These are phyloP conservation scores for Hypsopygia costalis DNA, from an alignment of 2,888 invertebrate species.

Conservation along the genomic window DNA sequence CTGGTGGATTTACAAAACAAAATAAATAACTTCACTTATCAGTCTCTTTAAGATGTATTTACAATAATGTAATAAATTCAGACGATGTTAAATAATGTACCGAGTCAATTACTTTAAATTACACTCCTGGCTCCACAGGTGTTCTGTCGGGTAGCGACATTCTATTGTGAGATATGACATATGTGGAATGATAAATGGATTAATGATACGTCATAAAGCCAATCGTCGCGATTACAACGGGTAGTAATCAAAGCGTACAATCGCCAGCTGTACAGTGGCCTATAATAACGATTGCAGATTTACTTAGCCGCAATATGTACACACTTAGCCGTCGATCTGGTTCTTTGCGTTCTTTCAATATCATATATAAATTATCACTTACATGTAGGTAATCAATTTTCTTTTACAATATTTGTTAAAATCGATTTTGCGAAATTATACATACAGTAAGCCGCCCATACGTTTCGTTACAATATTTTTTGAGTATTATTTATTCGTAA, in stretches of 20 bases:
- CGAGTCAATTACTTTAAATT: constrained; percentile 32
- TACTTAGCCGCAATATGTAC: neutral
- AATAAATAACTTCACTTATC: constrained; percentile 78
- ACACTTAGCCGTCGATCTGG: neutral
- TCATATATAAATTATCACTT: neutral
- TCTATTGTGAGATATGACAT: constrained; percentile 11
- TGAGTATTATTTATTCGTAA: constrained; percentile 20
- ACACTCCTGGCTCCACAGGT: constrained; percentile 33
- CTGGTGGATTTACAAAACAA: constrained; percentile 70
- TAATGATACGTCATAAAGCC: constrained; percentile 46
- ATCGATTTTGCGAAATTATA: constrained; percentile 5
- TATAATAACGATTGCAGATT: constrained; percentile 6
- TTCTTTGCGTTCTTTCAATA: neutral
- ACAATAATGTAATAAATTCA: constrained; percentile 67
- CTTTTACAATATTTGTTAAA: neutral
- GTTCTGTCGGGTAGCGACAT: neutral
- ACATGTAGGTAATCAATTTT: neutral
- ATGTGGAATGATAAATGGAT: constrained; percentile 57
- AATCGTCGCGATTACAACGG: constrained; percentile 46
- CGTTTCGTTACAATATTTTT: constrained; percentile 3
- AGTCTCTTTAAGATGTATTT: constrained; percentile 77
- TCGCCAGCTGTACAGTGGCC: constrained; percentile 33
- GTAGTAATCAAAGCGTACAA: constrained; percentile 48
- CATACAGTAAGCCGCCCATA: constrained; percentile 2
- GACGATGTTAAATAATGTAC: constrained; percentile 29